Conservation (phyloP, 53 echinoderm and acorn worm species). For the Echinarachnius parma region DNA sequence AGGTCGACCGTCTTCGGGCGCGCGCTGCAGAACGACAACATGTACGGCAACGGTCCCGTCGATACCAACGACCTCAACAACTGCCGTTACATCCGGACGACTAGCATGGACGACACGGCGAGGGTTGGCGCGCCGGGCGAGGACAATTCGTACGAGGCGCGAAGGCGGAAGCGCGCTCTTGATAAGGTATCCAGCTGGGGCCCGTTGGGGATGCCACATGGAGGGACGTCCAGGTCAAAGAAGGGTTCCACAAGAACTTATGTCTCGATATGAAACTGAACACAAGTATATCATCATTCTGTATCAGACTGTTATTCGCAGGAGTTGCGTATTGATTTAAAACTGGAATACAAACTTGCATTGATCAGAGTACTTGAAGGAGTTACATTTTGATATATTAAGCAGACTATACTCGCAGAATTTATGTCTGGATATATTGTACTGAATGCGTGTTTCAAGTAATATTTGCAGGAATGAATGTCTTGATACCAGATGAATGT, state of each 20-base stretch:
- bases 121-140: too few species aligned
- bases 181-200: conserved; percentile 62
- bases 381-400: too few species aligned
- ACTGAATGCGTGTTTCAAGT: too few species aligned
- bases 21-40: conserved; percentile 2
- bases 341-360: too few species aligned
- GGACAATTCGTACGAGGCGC: conserved; percentile 27
- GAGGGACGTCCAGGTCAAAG: conserved; percentile 27
- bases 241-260: conserved; percentile 1
- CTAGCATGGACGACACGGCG: conserved; percentile 33
- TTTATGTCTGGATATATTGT: too few species aligned
- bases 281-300: too few species aligned
- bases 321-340: too few species aligned
- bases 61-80: conserved; percentile 69
- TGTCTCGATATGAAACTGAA: conserved; percentile 24
- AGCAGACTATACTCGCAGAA: too few species aligned
- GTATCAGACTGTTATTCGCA: too few species aligned
- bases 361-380: too few species aligned
- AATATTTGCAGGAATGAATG: too few species aligned
- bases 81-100: conserved; percentile 63
- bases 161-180: conserved; percentile 27
- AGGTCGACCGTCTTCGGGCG: conserved; percentile 35
- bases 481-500: too few species aligned
- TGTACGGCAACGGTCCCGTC: neutral
- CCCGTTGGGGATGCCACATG: conserved; percentile 38